Conservation (phyloP, 2,888 invertebrate genomes). For the Sesia apiformis region DNA sequence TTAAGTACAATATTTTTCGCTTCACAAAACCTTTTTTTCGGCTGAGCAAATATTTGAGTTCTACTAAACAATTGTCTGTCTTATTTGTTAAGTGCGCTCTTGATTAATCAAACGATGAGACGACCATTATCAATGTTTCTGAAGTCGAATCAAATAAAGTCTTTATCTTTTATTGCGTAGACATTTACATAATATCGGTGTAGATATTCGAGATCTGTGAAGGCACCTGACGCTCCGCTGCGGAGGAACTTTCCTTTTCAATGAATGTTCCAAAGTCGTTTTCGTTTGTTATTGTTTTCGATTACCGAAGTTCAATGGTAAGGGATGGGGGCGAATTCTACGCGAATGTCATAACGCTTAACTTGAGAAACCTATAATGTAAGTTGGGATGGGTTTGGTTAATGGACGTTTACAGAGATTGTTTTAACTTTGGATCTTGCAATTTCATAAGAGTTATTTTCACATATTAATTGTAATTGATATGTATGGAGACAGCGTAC, state of each 20-base stretch:
- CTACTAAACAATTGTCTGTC: too few relatives aligned
- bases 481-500: too few relatives aligned
- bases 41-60: too few relatives aligned
- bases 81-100: too few relatives aligned
- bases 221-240: constrained; percentile 41
- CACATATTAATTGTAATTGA: too few relatives aligned
- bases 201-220: constrained; percentile 18
- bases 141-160: not conserved
- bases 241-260: constrained; percentile 57
- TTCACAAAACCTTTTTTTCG: not conserved
- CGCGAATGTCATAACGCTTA: constrained; percentile 24
- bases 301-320: constrained; percentile 53
- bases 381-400: constrained; percentile 11
- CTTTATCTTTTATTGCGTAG: not conserved
- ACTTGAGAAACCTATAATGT: constrained; percentile 14
- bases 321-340: constrained; percentile 9
- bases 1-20: not conserved
- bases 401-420: constrained; percentile 8
- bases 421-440: not conserved
- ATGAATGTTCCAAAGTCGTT: constrained; percentile 64
- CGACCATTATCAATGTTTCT: not conserved
- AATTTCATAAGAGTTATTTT: too few relatives aligned
- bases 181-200: constrained; percentile 8
- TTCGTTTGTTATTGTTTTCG: constrained; percentile 66
- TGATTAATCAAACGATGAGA: not conserved